Evolutionary conservation across 2,888 invertebrate species (phyloP).

Genomic region (Leucoptera coffeella): DNA sequence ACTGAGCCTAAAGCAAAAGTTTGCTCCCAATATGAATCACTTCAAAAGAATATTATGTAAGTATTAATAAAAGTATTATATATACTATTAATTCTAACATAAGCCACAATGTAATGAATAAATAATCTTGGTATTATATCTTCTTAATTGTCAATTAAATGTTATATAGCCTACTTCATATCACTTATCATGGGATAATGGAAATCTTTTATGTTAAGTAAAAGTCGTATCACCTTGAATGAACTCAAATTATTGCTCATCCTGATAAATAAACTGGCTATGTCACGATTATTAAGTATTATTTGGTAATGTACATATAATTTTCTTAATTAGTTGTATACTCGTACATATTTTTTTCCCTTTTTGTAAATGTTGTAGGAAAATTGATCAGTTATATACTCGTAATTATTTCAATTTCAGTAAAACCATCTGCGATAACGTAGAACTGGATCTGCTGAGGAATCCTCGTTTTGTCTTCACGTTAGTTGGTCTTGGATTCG

Average conservation of each 20-base stretch:
- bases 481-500: slow-evolving; percentile 52
- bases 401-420: no score
- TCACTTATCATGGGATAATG: not conserved
- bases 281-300: no score
- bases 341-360: no score
- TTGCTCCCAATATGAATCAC: slow-evolving; percentile 16
- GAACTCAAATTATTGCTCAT: not conserved
- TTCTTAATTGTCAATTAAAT: no score
- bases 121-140: no score
- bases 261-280: no score
- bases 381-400: no score
- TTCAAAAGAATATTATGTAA: slow-evolving; percentile 37
- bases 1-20: slow-evolving; percentile 13
- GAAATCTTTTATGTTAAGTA: not conserved
- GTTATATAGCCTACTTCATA: no score
- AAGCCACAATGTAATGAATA: no score
- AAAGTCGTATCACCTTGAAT: not conserved
- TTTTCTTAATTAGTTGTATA: no score
- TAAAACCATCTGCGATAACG: slow-evolving; percentile 34
- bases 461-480: slow-evolving; percentile 32
- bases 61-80: slow-evolving; percentile 9
- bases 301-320: no score
- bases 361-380: no score
- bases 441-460: slow-evolving; percentile 32
- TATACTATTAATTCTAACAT: not conserved